Evolutionary conservation across 2,797 vertebrate species (phyloP), one percentile per base, ranked within the genome.

Genomic region (Crax fasciolata): DNA sequence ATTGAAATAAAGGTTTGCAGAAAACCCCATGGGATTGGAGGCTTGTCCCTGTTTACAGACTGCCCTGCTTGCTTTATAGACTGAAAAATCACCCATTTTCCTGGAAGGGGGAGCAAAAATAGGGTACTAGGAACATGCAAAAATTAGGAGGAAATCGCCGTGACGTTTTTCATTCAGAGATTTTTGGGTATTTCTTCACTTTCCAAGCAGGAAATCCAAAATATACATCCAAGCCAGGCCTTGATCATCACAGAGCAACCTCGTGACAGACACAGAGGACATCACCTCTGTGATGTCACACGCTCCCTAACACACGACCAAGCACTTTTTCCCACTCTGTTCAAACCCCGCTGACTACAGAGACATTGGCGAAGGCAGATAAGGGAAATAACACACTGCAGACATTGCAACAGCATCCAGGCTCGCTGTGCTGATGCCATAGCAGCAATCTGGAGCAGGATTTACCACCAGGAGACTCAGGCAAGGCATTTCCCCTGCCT

Each of bases 341-440:
- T 32, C 44, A 87, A 79, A 89, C 65, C 52, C 59, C 52, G 4
- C 27, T 6, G 51, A 27, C 13, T 13, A 1, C 46, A 46, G n/a
- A 0, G 0, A 15, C 0, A 1, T 3, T 51, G 32, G 51, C 10
- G 41, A 54, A 52, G 16, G 19, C 13, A 16, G 35, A 30, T 3
- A 6, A 46, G 52, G 52, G 30, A 25, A 20, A 55, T 12, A 32
- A 5, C 30, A 9, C 10, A n/a, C 54, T 41, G 35, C 39, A 54
- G n/a, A 30, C 27, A 39, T 28, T 10, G n/a, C 61, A 35, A 14
- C 30, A 43, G 39, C 14, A 13, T 23, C 19, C 55, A 11, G 13
- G 35, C 32, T 13, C 3, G 5, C 17, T 27, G 21, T 21, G 35
- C 23, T 9, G 9, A 3, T 41, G 44, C 43, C n/a, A 13, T 6